Evolutionary conservation across 2,113 vertebrate species (phyloP).

Genomic region (Carassius carassius): DNA sequence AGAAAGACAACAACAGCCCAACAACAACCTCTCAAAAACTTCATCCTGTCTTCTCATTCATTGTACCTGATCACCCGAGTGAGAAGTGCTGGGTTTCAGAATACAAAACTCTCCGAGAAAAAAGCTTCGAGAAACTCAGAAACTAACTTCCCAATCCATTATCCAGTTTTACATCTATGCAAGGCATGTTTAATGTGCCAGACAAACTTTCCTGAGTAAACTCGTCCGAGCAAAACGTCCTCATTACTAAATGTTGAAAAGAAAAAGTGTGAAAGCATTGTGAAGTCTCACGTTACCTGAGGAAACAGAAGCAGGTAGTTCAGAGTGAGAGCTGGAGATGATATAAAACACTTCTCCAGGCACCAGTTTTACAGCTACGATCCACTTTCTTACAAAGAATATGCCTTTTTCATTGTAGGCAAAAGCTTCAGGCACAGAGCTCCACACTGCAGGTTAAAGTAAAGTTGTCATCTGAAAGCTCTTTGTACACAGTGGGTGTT

Average conservation of each 20-base stretch:
- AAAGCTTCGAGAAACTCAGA: slow-evolving; percentile 52
- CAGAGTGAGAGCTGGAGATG: neutral
- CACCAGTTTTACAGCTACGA: neutral
- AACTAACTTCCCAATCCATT: slow-evolving; percentile 9
- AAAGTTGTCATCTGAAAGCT: slow-evolving; percentile 60
- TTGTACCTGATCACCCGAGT: slow-evolving; percentile 32
- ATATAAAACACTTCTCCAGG: neutral
- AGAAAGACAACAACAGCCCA: neutral
- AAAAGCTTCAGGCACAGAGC: neutral
- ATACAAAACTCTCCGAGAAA: slow-evolving; percentile 45
- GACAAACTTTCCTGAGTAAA: neutral
- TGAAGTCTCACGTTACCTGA: slow-evolving; percentile 48
- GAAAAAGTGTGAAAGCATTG: neutral
- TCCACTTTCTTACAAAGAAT: neutral
- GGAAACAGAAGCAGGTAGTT: slow-evolving; percentile 30
- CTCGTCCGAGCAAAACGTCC: neutral
- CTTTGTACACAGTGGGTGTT: slow-evolving; percentile 64
- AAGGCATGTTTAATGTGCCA: neutral
- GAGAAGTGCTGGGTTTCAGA: slow-evolving; percentile 60
- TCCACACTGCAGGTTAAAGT: slow-evolving; percentile 49
- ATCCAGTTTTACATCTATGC: neutral
- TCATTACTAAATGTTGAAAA: neutral
- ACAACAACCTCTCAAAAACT: neutral
- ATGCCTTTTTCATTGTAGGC: slow-evolving; percentile 17
- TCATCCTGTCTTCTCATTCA: slow-evolving; percentile 4